phyloP scores from a whole-genome alignment of 2,113 vertebrate genomes.

The Brevimyrus niger region DNA sequence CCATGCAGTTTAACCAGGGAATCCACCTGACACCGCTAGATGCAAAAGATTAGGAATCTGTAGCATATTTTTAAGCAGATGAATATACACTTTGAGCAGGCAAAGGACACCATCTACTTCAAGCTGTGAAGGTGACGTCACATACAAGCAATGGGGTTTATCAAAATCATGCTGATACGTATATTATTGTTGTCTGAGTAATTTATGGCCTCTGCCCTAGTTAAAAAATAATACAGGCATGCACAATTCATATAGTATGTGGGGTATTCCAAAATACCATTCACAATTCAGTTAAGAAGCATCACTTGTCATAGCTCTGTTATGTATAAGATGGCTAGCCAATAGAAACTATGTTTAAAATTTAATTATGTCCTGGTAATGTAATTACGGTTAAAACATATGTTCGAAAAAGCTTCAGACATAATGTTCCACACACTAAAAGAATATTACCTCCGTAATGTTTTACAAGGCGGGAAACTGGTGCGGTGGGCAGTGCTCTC shows the following conservation, averaged over 20 bases:
- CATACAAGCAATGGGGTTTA: neutral
- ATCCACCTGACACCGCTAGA: neutral
- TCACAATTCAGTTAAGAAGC: neutral
- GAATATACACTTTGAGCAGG: neutral
- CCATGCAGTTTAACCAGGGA: neutral
- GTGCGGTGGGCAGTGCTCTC: neutral
- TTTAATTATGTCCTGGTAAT: slow-evolving; percentile 13
- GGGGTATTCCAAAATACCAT: neutral
- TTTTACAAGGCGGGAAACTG: neutral
- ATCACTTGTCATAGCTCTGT: neutral
- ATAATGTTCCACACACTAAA: slow-evolving; percentile 27
- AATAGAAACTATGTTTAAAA: slow-evolving; percentile 13
- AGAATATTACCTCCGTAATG: neutral
- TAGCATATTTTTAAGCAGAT: neutral
- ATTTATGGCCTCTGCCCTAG: neutral
- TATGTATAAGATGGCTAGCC: neutral
- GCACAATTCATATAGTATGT: neutral
- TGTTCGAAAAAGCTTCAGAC: neutral
- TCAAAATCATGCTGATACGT: neutral
- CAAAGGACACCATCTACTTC: neutral
- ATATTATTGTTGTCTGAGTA: neutral
- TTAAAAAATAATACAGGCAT: neutral
- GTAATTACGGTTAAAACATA: neutral
- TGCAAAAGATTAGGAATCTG: neutral
- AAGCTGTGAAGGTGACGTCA: neutral